Evolutionary conservation across 1,140 invertebrate species (phyloP).

Genomic region (Aethina tumida): DNA sequence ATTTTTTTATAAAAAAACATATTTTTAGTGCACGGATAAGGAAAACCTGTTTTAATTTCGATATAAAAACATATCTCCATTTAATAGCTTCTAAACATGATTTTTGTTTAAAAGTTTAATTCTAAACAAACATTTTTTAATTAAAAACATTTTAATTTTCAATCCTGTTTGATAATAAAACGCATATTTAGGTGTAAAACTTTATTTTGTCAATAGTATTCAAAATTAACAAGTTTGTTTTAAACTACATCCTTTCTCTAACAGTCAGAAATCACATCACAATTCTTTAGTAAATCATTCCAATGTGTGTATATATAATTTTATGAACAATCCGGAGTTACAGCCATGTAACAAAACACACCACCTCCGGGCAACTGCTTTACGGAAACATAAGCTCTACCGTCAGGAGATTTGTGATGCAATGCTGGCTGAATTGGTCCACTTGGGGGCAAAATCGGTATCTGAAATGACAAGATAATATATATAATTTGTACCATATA

Average conservation of each 20-base stretch:
- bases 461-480: conserved; percentile 16
- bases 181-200: too few species aligned
- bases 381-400: conserved; percentile 38
- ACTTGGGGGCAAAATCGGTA: conserved; percentile 35
- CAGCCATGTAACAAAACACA: conserved; percentile 43
- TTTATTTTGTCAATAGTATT: conserved; percentile 3
- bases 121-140: too few species aligned
- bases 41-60: too few species aligned
- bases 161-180: too few species aligned
- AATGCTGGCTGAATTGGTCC: conserved; percentile 39
- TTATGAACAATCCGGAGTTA: conserved; percentile 37
- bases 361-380: conserved; percentile 39
- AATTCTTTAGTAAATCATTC: not conserved
- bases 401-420: conserved; percentile 39
- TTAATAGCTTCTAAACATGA: too few species aligned
- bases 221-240: too few species aligned
- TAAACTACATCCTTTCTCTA: too few species aligned
- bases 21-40: too few species aligned
- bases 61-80: too few species aligned
- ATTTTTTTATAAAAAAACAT: too few species aligned
- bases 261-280: not conserved
- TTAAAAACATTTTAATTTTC: too few species aligned
- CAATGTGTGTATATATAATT: conserved; percentile 10
- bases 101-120: too few species aligned
- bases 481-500: not conserved